A percentile compares a stretch with the other conserved stretches of the same genome.
phyloP scores from a whole-genome alignment of 2,113 vertebrate species.

The Lepus timidus region DNA sequence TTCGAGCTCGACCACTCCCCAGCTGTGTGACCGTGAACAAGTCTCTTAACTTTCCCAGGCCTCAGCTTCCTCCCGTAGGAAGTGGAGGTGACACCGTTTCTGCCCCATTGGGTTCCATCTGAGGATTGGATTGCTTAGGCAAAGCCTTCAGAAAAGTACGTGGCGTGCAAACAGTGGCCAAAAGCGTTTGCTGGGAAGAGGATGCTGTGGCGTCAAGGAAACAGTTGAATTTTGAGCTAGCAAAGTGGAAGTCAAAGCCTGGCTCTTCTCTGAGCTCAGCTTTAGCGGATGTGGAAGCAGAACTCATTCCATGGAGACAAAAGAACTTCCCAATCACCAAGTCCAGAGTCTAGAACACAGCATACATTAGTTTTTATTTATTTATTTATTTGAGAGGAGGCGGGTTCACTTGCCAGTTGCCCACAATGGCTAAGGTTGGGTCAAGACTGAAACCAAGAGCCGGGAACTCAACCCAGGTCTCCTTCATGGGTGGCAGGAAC shows the following conservation, averaged over 20 bases:
- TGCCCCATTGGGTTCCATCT: background rate
- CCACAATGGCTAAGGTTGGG: too few species aligned
- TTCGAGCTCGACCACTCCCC: background rate
- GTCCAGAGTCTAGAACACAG: background rate
- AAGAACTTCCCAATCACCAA: background rate
- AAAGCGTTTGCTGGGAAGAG: too few species aligned
- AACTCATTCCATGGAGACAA: background rate
- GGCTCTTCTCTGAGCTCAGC: background rate
- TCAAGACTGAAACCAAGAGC: too few species aligned
- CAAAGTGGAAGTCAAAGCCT: background rate
- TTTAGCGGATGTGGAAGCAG: background rate
- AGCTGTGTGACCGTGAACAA: fast-evolving
- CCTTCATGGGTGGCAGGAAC: too few species aligned
- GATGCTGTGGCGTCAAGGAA: background rate
- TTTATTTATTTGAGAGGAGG: too few species aligned
- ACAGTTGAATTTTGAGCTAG: background rate
- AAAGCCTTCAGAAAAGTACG: background rate
- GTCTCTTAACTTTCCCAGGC: background rate
- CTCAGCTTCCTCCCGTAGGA: background rate
- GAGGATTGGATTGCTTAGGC: background rate
- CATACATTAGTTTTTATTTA: background rate
- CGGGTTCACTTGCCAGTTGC: too few species aligned
- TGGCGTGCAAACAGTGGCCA: too few species aligned
- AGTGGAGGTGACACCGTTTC: background rate
- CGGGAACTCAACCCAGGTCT: too few species aligned